These are phyloP conservation scores for Piprites chloris DNA, from an alignment of 2,113 vertebrate species.

Conservation along the genomic window DNA sequence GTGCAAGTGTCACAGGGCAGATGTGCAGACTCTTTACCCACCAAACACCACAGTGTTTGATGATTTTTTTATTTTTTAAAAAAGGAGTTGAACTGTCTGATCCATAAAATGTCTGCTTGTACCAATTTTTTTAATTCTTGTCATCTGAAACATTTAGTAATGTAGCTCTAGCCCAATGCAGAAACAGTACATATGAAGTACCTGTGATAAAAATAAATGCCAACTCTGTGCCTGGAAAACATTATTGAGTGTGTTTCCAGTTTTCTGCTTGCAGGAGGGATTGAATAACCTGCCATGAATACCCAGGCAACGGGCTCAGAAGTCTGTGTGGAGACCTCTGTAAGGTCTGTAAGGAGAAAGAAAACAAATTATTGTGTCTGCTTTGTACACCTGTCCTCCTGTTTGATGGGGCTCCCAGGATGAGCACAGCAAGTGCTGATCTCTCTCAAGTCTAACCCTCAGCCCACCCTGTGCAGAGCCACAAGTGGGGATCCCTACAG, in stretches of 20 bases:
- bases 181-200: not conserved
- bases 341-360: not conserved
- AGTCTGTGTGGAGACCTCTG: not conserved
- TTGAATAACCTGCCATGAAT: not conserved
- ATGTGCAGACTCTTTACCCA: not conserved
- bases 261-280: not conserved
- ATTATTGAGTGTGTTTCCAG: not conserved
- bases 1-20: not conserved
- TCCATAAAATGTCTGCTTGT: not conserved
- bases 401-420: not conserved
- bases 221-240: not conserved
- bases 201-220: not conserved
- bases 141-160: not conserved
- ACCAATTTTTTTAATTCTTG: not conserved
- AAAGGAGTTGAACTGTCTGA: not conserved
- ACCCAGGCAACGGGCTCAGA: not conserved
- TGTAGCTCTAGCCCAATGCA: not conserved
- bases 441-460: not conserved
- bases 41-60: not conserved
- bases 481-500: not conserved
- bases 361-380: not conserved
- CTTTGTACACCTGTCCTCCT: not conserved
- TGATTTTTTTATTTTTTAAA: not conserved
- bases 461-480: fast-evolving
- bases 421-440: not conserved